Base-by-base conservation (phyloP, 1,140 invertebrate genomes). In the Meloidogyne floridensis region DNA sequence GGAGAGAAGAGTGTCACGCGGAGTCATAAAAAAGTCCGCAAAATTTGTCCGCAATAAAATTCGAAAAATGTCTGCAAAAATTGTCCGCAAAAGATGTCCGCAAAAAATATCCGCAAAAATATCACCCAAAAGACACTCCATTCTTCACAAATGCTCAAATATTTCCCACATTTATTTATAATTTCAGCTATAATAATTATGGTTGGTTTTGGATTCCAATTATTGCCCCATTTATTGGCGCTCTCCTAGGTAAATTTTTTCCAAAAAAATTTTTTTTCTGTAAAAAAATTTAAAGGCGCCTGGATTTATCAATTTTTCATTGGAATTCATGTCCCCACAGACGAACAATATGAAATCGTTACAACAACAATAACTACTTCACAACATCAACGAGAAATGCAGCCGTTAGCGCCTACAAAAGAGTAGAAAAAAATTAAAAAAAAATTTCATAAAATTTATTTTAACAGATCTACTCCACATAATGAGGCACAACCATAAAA, bases 121-220 rank as follows among this genome's bases (percentile, higher is more conserved):
- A 20, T 20, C 20, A 20, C 32, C 2, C 32, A 32, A 32, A 32
- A 32, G 32, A 2, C 32, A 32, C 32, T 32, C 32, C 2, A 32
- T 32, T 32, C 32, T 32, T 32, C 32, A 32, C 32, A 32, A 32
- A 32, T 2, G 32, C 32, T 20, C 20, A 20, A 20, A 20, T 20
- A 20, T 20, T 20, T 20, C 20, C 20, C 20, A 20, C 20, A 20
- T 20, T 20, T 20, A 20, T 20, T 20, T 15, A 87, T 70, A 87
- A 90, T 47, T 71, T 87, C 9, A 83, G 69, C 4, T 84, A 84
- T 70, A 83, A 82, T 54, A 72, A 85, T 56, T 85, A 72, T 76
- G 53, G 85, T n/a, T 85, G 91, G 86, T 93, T 93, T 88, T 93
- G 92, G 92, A 75, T 87, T 51, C 85, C 85, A 20, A 82, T 86